Evolutionary conservation across 2,797 vertebrate species (phyloP), one percentile per base, ranked within the genome.

Genomic region (Clarias fuscus): DNA sequence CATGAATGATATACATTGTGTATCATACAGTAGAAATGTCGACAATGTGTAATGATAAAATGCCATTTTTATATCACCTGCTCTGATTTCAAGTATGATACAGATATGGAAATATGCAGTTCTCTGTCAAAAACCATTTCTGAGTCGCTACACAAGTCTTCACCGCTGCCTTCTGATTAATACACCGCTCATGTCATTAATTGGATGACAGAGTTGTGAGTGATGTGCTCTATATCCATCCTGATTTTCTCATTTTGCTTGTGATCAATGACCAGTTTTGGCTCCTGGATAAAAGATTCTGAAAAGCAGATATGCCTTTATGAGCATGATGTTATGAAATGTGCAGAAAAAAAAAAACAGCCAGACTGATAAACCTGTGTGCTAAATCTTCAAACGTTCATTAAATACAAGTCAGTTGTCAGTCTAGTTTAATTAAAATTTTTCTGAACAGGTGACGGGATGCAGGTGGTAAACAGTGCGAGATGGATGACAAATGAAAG

Each of bases 261-360:
- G 67, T 64, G 48, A 85, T 71, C 78, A n/a, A 88, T 82, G 67
- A 77, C 22, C 24, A 17, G 72, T 48, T 65, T 10, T 64, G 24
- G 33, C 70, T 62, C 37, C 53, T 37, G 0, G 27, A 85, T 62
- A 37, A 81, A 43, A 62, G 65, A 62, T 73, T 53, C 67, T 15
- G n/a, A 82, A 20, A 82, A 7, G 59, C 70, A 58, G 61, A 40
- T 80, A 48, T 30, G 15, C 33, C 24, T 77, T 43, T 15, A 83
- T 58, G 33, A 64, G 56, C 58, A 37, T 10, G 1, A 11, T 58
- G 59, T 61, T 68, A 68, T n/a, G 13, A 68, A 56, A 84, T 67
- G 43, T 10, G 27, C 15, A 59, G 33, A 58, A 73, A 76, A 8
- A 48, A 48, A 43, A 30, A 68, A 20, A 2, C 30, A 48, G 77